These are phyloP conservation scores for Latrodectus geometricus DNA, from an alignment of 1,140 invertebrate genomes.

Conservation along the genomic window DNA sequence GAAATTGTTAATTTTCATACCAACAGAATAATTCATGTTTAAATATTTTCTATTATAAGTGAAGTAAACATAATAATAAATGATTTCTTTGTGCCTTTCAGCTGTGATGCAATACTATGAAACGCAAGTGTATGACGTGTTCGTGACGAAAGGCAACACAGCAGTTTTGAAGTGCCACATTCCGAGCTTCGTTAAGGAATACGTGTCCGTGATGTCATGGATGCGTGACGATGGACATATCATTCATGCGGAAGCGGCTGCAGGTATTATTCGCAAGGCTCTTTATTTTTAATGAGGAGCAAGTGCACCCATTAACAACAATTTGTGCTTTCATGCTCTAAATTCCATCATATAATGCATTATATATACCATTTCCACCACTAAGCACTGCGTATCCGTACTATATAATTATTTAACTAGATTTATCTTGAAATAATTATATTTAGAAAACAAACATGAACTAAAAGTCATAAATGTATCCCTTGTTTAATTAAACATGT, in stretches of 20 bases:
- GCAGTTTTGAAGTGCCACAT: slow-evolving; percentile 71
- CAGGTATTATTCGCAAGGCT: slow-evolving; percentile 14
- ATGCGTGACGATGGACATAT: slow-evolving; percentile 62
- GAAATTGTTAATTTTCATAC: too few relatives aligned
- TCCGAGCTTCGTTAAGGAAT: slow-evolving; percentile 70
- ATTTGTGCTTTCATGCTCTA: neutral
- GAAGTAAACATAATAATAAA: too few relatives aligned
- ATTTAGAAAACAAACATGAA: too few relatives aligned
- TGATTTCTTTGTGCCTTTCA: slow-evolving; percentile 12
- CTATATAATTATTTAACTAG: too few relatives aligned
- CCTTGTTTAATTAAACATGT: too few relatives aligned
- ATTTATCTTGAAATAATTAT: too few relatives aligned
- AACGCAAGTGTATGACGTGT: slow-evolving; percentile 70
- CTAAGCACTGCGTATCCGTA: too few relatives aligned
- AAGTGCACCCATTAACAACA: neutral
- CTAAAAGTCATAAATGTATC: too few relatives aligned
- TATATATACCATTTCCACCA: too few relatives aligned
- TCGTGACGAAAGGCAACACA: slow-evolving; percentile 70
- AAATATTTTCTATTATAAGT: too few relatives aligned
- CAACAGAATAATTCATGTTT: too few relatives aligned
- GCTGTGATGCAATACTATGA: slow-evolving; percentile 90
- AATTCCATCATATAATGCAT: too few relatives aligned
- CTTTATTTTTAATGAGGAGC: neutral
- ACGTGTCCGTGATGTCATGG: slow-evolving; percentile 70
- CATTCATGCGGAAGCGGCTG: slow-evolving; percentile 48